These are phyloP conservation scores for Synodontis membranacea DNA, from an alignment of 2,113 vertebrate species.

Conservation along the genomic window DNA sequence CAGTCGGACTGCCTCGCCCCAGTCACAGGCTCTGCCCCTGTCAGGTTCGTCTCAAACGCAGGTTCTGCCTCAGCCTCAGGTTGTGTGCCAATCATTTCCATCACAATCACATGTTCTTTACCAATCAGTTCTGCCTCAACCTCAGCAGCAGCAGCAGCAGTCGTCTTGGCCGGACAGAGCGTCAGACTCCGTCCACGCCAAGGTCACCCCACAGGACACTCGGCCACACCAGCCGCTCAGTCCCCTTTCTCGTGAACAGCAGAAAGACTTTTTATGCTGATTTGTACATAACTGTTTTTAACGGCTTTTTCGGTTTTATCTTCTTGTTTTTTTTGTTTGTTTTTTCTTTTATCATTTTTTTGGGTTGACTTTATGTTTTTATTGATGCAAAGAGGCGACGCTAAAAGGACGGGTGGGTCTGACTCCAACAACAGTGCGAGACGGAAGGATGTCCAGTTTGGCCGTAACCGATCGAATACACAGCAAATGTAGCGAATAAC, in stretches of 20 bases:
- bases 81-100: constrained; percentile 8
- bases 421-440: constrained; percentile 63
- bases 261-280: constrained; percentile 84
- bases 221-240: constrained; percentile 68
- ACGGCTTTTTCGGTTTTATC: constrained; percentile 65
- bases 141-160: constrained; percentile 6
- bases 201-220: constrained; percentile 69
- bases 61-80: background rate
- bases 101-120: constrained; percentile 8
- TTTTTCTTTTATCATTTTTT: constrained; percentile 57
- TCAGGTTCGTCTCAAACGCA: constrained; percentile 10
- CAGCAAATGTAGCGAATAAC: constrained; percentile 89
- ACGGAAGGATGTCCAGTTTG: constrained; percentile 72
- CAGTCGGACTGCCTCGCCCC: constrained; percentile 64
- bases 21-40: constrained; percentile 61
- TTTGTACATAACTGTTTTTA: constrained; percentile 81
- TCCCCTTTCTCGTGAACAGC: constrained; percentile 79
- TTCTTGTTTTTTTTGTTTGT: constrained; percentile 61
- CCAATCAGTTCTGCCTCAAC: constrained; percentile 19
- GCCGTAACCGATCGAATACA: constrained; percentile 76
- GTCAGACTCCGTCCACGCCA: constrained; percentile 72
- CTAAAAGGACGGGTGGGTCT: constrained; percentile 55
- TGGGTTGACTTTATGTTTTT: constrained; percentile 55
- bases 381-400: background rate
- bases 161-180: constrained; percentile 53